Conservation (phyloP, 2,113 vertebrate genomes). For the Oenanthe melanoleuca region DNA sequence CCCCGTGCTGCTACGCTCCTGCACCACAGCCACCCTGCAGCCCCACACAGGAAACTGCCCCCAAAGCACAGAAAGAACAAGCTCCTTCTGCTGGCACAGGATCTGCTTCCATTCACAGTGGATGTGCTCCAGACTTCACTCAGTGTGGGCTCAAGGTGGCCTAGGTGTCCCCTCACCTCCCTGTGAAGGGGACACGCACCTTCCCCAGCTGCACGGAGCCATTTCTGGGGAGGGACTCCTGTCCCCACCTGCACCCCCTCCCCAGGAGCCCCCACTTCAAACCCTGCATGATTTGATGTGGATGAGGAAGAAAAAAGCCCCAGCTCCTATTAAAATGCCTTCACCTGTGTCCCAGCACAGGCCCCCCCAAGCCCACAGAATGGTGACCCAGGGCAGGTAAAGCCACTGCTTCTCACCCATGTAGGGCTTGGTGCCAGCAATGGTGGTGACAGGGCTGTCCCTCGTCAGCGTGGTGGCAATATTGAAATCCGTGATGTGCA, state of each 20-base stretch:
- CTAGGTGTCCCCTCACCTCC: not conserved
- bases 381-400: rapidly evolving
- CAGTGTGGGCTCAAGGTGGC: not conserved
- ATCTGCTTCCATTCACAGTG: not conserved
- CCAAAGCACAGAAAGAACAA: not conserved
- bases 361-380: not conserved
- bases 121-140: not conserved
- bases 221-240: too few relatives aligned
- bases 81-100: not conserved
- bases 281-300: rapidly evolving
- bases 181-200: rapidly evolving
- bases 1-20: rapidly evolving
- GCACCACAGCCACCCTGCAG: not conserved
- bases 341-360: not conserved
- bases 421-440: slow-evolving; percentile 96
- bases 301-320: not conserved
- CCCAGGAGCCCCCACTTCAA: not conserved
- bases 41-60: not conserved
- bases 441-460: slow-evolving; percentile 85
- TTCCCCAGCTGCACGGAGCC: not conserved
- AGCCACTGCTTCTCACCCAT: slow-evolving; percentile 82
- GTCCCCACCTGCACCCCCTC: not conserved
- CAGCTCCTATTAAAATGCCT: not conserved
- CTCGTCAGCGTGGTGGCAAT: slow-evolving; percentile 88
- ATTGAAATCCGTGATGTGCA: slow-evolving; percentile 96